Evolutionary conservation across 2,113 vertebrate species (phyloP), one percentile per base, ranked within the genome.

Genomic region (Rhineura floridana): DNA sequence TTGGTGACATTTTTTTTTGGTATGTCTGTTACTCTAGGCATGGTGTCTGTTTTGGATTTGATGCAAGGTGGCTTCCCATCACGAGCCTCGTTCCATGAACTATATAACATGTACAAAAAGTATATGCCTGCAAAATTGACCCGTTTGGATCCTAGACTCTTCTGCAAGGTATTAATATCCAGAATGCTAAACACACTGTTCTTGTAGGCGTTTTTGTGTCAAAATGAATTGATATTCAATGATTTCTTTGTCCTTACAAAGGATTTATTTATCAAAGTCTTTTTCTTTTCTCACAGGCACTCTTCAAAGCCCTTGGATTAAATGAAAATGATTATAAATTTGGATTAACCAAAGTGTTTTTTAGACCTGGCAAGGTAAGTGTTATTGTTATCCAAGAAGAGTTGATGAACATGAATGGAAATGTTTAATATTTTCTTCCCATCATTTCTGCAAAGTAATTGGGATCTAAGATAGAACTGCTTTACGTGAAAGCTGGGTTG

Each of bases 21-120:
- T 91, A 50, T 93, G 44, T 90, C 86, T 90, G 0, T 88, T 79
- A 79, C 84, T 90, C 21, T 90, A 99, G 99, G 99, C 3, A 99
- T 99, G 99, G 99, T 99, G 86, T 99, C 99, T 0, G 99, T 99
- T 55, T 94, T 99, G 97, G 99, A 99, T 94, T 95, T 99, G 93
- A 99, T 99, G 99, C 99, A 99, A 95, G 99, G 99, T 11, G 99
- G 99, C 21, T 99, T 99, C 93, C 99, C 99, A 0, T 99, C 99
- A 23, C 96, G 99, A 85, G 99, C 99, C 48, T 98, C 98, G 0
- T 99, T 99, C 97, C 98, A 99, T 8, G 99, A 99, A n/a, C 97
- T 99, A 3, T 99, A 99, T 96, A 99, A 99, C 93, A 99, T 99
- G 99, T 99, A 99, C 95, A 98, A 99, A 95, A 97, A 98, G 87